A percentile compares a stretch with the other conserved stretches of the same genome.
phyloP scores from a whole-genome alignment of 2,888 invertebrate genomes.

The Limnephilus auricula region DNA sequence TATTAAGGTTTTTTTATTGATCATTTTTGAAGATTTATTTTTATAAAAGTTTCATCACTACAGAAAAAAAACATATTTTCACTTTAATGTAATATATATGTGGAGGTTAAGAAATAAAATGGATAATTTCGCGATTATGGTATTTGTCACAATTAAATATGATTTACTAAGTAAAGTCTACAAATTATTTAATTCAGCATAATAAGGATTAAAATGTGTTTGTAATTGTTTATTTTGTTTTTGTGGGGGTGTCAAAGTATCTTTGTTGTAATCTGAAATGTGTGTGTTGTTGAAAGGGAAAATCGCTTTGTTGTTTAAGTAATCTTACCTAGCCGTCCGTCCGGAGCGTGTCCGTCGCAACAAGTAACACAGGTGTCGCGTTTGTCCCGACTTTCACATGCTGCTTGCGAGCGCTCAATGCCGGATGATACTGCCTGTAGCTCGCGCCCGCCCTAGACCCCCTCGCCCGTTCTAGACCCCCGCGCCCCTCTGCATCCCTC shows the following conservation, averaged over 20 bases:
- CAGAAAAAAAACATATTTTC: background rate
- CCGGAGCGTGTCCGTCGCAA: conserved; percentile 16
- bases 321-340: conserved; percentile 24
- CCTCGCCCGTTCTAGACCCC: conserved; percentile 6
- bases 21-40: background rate
- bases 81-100: background rate
- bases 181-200: background rate
- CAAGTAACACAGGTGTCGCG: conserved; percentile 25
- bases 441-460: background rate
- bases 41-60: background rate
- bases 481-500: background rate
- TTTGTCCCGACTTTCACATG: background rate
- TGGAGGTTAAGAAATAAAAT: background rate
- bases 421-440: background rate
- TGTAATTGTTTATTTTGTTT: background rate
- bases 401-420: conserved; percentile 48
- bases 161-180: background rate
- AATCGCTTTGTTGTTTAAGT: conserved; percentile 24
- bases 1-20: background rate
- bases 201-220: background rate
- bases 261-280: background rate
- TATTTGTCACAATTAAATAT: background rate
- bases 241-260: background rate
- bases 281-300: background rate
- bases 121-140: background rate